These are phyloP conservation scores for Plecturocebus donacophilus DNA, from an alignment of 2,113 vertebrate genomes.

Conservation along the genomic window DNA sequence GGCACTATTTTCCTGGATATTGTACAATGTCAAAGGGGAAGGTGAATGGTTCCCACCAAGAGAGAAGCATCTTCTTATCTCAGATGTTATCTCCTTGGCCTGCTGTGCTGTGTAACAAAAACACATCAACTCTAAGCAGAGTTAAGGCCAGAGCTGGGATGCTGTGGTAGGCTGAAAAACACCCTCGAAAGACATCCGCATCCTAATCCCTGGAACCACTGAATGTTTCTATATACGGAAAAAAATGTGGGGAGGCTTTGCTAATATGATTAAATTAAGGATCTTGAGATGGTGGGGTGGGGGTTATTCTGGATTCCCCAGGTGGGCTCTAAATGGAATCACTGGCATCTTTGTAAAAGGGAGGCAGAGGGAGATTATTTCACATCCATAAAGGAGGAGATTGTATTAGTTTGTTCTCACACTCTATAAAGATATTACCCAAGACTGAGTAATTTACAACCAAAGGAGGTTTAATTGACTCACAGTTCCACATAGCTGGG, in stretches of 20 bases:
- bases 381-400: not conserved
- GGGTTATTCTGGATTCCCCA: not conserved
- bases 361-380: not conserved
- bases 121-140: not conserved
- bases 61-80: not conserved
- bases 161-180: not conserved
- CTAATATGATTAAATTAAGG: not conserved
- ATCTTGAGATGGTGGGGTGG: not conserved
- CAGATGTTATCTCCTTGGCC: not conserved
- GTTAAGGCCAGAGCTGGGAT: not conserved
- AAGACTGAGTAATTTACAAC: too few relatives aligned
- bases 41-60: not conserved
- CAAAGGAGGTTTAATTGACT: too few relatives aligned
- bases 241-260: not conserved
- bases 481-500: too few relatives aligned
- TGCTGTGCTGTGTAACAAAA: not conserved
- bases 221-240: not conserved
- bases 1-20: not conserved
- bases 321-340: not conserved
- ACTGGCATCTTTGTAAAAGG: not conserved
- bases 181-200: not conserved
- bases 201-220: not conserved
- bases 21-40: not conserved
- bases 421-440: too few relatives aligned
- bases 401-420: too few relatives aligned